Evolutionary conservation across 2,113 vertebrate species (phyloP).

Genomic region (Pithys albifrons): DNA sequence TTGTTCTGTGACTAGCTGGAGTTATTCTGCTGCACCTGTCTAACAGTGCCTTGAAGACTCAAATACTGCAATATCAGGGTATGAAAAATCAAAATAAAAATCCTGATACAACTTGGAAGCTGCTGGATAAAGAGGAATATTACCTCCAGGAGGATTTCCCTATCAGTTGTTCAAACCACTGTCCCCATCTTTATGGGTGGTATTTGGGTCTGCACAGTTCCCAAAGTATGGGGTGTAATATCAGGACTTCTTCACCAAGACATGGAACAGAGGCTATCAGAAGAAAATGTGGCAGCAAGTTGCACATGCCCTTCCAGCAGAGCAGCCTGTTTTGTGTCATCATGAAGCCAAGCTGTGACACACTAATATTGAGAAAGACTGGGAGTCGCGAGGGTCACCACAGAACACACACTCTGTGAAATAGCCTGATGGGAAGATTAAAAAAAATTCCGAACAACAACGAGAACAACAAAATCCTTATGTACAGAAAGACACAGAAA

Average conservation of each 20-base stretch:
- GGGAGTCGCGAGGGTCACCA: not conserved
- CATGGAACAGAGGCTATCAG: not conserved
- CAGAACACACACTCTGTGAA: not conserved
- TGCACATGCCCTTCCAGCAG: not conserved
- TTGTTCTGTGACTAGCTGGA: not conserved
- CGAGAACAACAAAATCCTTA: not conserved
- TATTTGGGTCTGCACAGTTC: not conserved
- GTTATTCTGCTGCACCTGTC: not conserved
- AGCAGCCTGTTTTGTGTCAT: constrained; percentile 22
- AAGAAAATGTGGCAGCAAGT: not conserved
- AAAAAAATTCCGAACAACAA: not conserved
- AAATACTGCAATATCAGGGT: not conserved
- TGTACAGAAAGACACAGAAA: not conserved
- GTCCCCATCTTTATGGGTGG: not conserved
- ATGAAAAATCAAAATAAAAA: not conserved
- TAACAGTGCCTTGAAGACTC: not conserved
- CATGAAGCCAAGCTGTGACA: not conserved
- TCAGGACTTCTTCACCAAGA: not conserved
- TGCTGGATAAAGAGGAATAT: not conserved
- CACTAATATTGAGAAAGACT: not conserved
- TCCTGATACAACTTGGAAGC: not conserved
- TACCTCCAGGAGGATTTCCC: not conserved
- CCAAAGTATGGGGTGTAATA: not conserved
- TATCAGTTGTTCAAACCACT: not conserved
- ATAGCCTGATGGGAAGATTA: not conserved